Percentiles rank a stretch among this genome's conserved stretches.
phyloP scores from a whole-genome alignment of 2,888 invertebrate species.

The Tethea ocularis region DNA sequence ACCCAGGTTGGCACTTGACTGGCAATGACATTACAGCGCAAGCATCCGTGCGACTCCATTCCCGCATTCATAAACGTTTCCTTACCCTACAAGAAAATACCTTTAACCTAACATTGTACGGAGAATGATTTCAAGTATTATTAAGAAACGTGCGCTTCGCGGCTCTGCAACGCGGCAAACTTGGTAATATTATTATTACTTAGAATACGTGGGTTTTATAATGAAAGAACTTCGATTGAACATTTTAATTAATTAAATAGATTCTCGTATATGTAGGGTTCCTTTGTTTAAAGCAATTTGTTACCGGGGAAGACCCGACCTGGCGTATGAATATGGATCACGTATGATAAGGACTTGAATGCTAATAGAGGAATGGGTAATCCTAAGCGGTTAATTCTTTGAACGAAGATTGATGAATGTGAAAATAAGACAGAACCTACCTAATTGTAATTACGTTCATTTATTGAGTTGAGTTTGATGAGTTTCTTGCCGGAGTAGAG shows the following conservation, averaged over 20 bases:
- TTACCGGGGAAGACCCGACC: constrained; percentile 15
- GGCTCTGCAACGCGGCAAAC: neutral
- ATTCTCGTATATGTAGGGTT: neutral
- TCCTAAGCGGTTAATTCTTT: constrained; percentile 15
- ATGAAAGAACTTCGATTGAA: neutral
- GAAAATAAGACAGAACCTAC: neutral
- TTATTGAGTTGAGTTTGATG: too few relatives aligned
- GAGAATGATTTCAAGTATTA: constrained; percentile 6
- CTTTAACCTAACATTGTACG: constrained; percentile 5
- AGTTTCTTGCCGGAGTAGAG: too few relatives aligned
- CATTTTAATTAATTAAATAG: constrained; percentile 1
- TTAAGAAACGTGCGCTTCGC: neutral
- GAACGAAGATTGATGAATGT: constrained; percentile 5
- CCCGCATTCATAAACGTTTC: constrained; percentile 1
- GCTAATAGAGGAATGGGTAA: constrained; percentile 12
- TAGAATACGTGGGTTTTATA: constrained; percentile 3
- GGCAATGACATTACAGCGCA: constrained; percentile 7
- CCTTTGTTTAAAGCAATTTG: constrained; percentile 23
- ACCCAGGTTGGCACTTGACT: neutral
- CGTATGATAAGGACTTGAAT: constrained; percentile 23
- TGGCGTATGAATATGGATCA: constrained; percentile 35
- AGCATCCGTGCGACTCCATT: neutral
- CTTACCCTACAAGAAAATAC: constrained; percentile 1
- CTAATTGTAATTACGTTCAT: neutral
- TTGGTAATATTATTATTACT: constrained; percentile 2